These are phyloP conservation scores for Latheticus oryzae DNA, from an alignment of 2,888 invertebrate species.

Conservation along the genomic window DNA sequence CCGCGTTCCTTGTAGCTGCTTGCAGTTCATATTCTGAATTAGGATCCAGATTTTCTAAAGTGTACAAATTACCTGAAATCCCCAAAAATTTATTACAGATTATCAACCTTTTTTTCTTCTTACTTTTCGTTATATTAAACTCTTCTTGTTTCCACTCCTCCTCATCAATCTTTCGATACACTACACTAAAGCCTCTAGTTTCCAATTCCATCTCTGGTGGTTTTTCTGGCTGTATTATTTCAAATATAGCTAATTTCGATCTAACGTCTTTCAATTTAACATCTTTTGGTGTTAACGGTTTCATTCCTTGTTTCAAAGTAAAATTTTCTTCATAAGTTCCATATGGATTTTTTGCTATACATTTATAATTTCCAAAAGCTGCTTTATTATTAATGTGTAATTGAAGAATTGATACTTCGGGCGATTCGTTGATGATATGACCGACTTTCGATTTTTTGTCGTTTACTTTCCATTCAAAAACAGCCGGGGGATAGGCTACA, in stretches of 20 bases:
- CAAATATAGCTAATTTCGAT: slow-evolving; percentile 54
- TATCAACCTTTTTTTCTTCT: slow-evolving; percentile 3
- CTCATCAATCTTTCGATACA: slow-evolving; percentile 51
- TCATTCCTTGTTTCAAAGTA: slow-evolving; percentile 67
- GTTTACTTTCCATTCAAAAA: slow-evolving; percentile 60
- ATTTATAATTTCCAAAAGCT: slow-evolving; percentile 68
- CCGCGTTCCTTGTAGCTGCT: slow-evolving; percentile 69
- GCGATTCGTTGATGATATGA: slow-evolving; percentile 46
- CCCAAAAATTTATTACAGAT: slow-evolving; percentile 1
- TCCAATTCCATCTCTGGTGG: slow-evolving; percentile 57
- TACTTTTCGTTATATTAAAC: slow-evolving; percentile 53
- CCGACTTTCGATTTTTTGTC: slow-evolving; percentile 40
- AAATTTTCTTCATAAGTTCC: slow-evolving; percentile 68
- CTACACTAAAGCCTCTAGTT: slow-evolving; percentile 56
- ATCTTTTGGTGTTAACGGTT: slow-evolving; percentile 67
- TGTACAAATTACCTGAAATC: slow-evolving; percentile 67
- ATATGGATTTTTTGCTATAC: slow-evolving; percentile 67
- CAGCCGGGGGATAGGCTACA: slow-evolving; percentile 73
- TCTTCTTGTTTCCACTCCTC: slow-evolving; percentile 52
- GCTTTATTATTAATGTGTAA: slow-evolving; percentile 49
- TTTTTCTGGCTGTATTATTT: slow-evolving; percentile 53
- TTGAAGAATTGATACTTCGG: slow-evolving; percentile 53
- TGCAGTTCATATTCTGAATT: slow-evolving; percentile 69
- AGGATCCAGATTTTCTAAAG: slow-evolving; percentile 65
- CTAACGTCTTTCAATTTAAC: slow-evolving; percentile 55